Evolutionary conservation across 2,797 vertebrate genomes (phyloP), one percentile per base, ranked within the genome.

Genomic region (Tragopan temminckii): DNA sequence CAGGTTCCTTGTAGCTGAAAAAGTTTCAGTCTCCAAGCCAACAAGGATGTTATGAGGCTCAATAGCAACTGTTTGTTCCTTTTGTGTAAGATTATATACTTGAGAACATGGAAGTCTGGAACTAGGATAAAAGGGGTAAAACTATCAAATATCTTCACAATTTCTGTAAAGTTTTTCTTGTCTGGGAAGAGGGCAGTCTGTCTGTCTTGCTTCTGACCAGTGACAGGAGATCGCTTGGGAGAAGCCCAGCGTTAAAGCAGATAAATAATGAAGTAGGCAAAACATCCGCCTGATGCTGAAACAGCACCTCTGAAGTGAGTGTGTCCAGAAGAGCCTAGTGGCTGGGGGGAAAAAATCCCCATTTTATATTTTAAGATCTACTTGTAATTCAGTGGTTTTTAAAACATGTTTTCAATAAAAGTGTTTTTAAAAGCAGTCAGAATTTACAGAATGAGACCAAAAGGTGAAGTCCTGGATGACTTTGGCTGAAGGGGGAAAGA

Each of bases 321-420:
- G 42, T 81, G 69, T 82, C 76, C 89, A 90, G 91, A 87, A 83
- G 62, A n/a, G 85, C 42, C 57, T 45, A 68, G 66, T 16, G 76
- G n/a, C 29, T 71, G 53, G n/a, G 53, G 31, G 45, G 46, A 20
- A 15, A 83, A 38, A 77, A 16, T n/a, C 63, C 13, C 31, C 2
- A 4, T 43, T 84, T 84, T 76, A 46, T 59, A 80, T 64, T 82
- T 14, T 21, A 45, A 31, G 31, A 53, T 31, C 36, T 92, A 52
- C 48, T 87, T 93, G 89, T 80, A 91, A 72, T 58, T n/a, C 40
- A 19, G 38, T 61, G 71, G 29, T 77, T 70, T 77, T 92, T 92
- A 68, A 74, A 78, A 80, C 18, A 12, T 35, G 10, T 48, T 93
- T 92, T 89, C 43, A 80, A 74, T 64, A 76, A 59, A 36, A 79